These are phyloP conservation scores for Drosophila rubida DNA, from an alignment of 2,888 invertebrate genomes.

Conservation along the genomic window DNA sequence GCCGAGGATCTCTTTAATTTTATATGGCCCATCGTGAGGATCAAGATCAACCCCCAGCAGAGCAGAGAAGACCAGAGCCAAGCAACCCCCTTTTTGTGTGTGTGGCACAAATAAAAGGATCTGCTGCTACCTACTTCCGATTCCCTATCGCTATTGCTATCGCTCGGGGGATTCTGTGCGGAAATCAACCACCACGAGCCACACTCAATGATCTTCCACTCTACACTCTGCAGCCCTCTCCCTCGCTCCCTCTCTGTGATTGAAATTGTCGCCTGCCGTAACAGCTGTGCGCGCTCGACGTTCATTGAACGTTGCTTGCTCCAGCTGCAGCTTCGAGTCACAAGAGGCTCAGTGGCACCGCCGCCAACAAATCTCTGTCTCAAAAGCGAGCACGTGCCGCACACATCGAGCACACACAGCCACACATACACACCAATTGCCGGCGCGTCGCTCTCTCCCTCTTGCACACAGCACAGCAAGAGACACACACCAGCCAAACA, in stretches of 20 bases:
- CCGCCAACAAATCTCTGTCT: constrained; percentile 70
- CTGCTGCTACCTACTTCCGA: constrained; percentile 76
- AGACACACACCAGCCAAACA: constrained; percentile 3
- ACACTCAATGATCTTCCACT: constrained; percentile 51
- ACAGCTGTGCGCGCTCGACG: constrained; percentile 66
- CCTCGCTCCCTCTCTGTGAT: constrained; percentile 33
- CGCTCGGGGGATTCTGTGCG: constrained; percentile 53
- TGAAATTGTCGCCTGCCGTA: constrained; percentile 55
- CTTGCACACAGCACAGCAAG: constrained; percentile 16
- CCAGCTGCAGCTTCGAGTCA: constrained; percentile 64
- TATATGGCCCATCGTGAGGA: constrained; percentile 70
- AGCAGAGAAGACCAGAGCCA: background rate
- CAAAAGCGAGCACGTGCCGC: constrained; percentile 78
- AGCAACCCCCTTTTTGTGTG: constrained; percentile 67
- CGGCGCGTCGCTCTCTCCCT: constrained; percentile 40
- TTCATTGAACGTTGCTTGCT: constrained; percentile 61
- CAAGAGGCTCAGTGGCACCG: constrained; percentile 41
- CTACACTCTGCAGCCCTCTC: constrained; percentile 7
- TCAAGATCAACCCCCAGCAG: constrained; percentile 67
- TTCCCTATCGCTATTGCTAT: constrained; percentile 27
- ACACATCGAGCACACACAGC: constrained; percentile 30
- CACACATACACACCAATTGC: constrained; percentile 36
- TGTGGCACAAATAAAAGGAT: constrained; percentile 48
- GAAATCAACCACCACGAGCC: constrained; percentile 76
- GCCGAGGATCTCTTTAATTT: constrained; percentile 77